Percentiles rank a stretch among this genome's conserved stretches.
These are phyloP conservation scores for Ranitomeya variabilis DNA, from an alignment of 2,113 vertebrate species.

Conservation along the genomic window DNA sequence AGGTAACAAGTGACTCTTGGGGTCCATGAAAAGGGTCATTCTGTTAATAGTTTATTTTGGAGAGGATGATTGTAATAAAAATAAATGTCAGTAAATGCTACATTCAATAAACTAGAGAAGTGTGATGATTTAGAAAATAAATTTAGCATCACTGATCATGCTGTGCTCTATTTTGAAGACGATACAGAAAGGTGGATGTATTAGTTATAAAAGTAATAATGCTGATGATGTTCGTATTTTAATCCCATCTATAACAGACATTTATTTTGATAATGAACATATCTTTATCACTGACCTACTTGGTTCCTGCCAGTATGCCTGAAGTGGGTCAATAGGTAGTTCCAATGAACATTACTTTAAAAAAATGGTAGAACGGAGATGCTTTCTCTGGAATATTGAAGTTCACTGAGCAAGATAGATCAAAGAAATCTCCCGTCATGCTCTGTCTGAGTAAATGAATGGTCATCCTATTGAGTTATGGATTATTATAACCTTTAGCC, in stretches of 20 bases:
- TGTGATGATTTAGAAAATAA: too few species aligned
- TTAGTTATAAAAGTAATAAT: neutral
- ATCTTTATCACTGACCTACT: slow-evolving; percentile 9
- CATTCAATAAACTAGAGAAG: too few species aligned
- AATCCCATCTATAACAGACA: neutral
- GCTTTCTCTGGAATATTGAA: slow-evolving; percentile 15
- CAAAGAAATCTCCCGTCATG: slow-evolving; percentile 20
- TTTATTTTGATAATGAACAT: neutral
- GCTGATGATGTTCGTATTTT: neutral
- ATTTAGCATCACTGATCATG: too few species aligned
- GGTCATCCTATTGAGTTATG: slow-evolving; percentile 38
- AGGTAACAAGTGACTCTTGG: too few species aligned
- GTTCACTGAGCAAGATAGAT: slow-evolving; percentile 23
- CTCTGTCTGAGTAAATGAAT: slow-evolving; percentile 41
- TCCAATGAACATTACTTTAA: slow-evolving; percentile 31
- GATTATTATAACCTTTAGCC: slow-evolving; percentile 40
- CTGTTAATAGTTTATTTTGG: too few species aligned
- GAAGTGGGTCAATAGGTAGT: slow-evolving; percentile 30
- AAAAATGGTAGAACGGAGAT: slow-evolving; percentile 4
- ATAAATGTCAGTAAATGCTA: too few species aligned
- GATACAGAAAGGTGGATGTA: too few species aligned
- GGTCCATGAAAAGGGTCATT: too few species aligned
- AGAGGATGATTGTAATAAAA: too few species aligned
- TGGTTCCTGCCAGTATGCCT: neutral
- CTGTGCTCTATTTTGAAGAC: too few species aligned